Base-by-base conservation (phyloP, 2,113 vertebrate species). In the Gobiocypris rarus region DNA sequence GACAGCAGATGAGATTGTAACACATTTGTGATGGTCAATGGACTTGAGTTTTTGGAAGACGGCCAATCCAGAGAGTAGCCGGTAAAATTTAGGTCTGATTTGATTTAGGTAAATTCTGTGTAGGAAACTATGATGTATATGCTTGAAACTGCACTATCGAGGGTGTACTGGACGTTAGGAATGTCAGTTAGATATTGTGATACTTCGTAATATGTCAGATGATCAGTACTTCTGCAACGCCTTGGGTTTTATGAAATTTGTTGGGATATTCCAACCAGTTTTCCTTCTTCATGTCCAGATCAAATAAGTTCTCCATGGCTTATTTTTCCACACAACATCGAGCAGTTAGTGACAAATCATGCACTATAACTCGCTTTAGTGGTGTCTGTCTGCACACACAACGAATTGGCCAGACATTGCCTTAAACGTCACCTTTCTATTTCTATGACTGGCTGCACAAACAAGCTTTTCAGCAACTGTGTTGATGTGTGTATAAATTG, bases 1-100 rank as follows among this genome's bases (percentile, higher is more conserved):
- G 94, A 94, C 93, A 94, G 92, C 94, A 93, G 91, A 93, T 93
- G 92, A 94, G 93, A 93, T 93, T 94, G 93, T 94, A 93, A 92
- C 90, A 92, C 92, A 92, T 93, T 93, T 92, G 92, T 93, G 93
- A 93, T 92, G 91, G 92, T 91, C 91, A 80, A 63, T 80, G 24
- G 59, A 65, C 26, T 80, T 63, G 76, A 61, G 75, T 79, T 81
- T 58, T 52, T 58, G 5, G 28, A 31, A 41, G 54, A 24, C 6
- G 61, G 61, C 58, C 22, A n/a, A 76, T 76, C 38, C 13, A 38
- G 79, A 70, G 28, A 83, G 74, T 56, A 79, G 54, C 50, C 31
- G 15, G 31, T 77, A 26, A 63, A 38, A 79, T 48, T 65, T 84
- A 71, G 50, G 38, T 73, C 83, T 58, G 75, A 80, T 56, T 59